Base-by-base conservation (phyloP, 2,888 invertebrate species). In the Diadromus collaris region DNA sequence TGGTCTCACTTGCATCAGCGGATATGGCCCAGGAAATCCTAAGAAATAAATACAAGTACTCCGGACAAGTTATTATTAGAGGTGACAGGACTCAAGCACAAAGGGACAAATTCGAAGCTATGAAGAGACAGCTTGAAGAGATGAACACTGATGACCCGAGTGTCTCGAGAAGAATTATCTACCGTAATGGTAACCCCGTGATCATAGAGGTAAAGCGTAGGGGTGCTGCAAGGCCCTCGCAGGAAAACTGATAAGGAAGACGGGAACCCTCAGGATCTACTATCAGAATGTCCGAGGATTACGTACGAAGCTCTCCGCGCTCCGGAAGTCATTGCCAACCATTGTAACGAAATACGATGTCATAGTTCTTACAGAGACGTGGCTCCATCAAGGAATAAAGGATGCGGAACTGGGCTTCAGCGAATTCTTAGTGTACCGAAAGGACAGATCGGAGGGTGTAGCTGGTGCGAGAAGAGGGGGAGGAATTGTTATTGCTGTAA, bases 201-300 rank as follows among this genome's bases (percentile, higher is more conserved):
- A 21, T 51, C 51, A 3, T 51, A 0, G 51, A 51, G 4, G 46
- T 46, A 16, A 46, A 46, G n/a, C 19, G 16, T 1, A 19, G 7
- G 19, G 46, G n/a, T 7, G 46, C 34, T 9, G 7, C 46, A 46
- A 6, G 19, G 4, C n/a, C 13, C 19, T 19, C 19, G 48, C 19
- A 7, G 19, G 19, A 48, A 48, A 38, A 60, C 60, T 34, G 1
- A 13, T 1, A 0, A 60, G 6, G 6, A n/a, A 4, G 58, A 38
- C 60, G 38, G 60, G 24, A 38, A 19, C 9, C 7, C 9, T 60
- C 2, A 60, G 16, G 19, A 4, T 61, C 0, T 61, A 61, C 24
- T 61, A 61, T 6, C 41, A 61, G 24, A 61, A 61, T 19, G 61
- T 44, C 2, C 41, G 61, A 4, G 61, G 61, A 2, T 19, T 41